Evolutionary conservation across 1,140 invertebrate genomes (phyloP), one percentile per base, ranked within the genome.

Genomic region (Pteromalus puparum): DNA sequence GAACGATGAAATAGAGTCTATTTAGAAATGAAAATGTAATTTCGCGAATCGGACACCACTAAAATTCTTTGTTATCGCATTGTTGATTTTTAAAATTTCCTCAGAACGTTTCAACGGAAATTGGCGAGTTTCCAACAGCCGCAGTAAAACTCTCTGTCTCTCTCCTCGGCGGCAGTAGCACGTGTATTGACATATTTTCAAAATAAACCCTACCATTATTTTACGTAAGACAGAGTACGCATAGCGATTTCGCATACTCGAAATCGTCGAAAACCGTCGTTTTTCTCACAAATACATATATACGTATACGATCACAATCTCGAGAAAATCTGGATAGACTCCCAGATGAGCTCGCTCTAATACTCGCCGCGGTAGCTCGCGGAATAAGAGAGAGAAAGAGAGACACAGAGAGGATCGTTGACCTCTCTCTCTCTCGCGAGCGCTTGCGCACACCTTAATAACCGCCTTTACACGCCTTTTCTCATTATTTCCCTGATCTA

Each of bases 401-500:
- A 42, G 38, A 42, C 5, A 18, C 1, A 26, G 28, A 21, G 70
- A 67, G 77, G 68, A 73, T 80, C 77, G 75, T 84, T 84, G 83
- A 80, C 77, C 83, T 34, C 30, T 34, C 30, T 34, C 30, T 34
- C 30, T 34, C 30, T 67, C 78, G 30, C 28, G 67, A 79, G 34
- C 53, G 53, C 53, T 68, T 15, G 76, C 68, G 24, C 68, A 15
- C 30, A 79, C 38, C 42, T 78, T 78, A 72, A 83, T 83, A 53
- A 72, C 38, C 34, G 30, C 82, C 67, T 38, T 42, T 76, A 68
- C 38, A 73, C 53, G 75, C 65, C 76, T 84, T 77, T 83, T 83
- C 61, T 83, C 73, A 74, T 74, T 82, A 82, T 61, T 82, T 82
- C 73, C 53, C 67, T 34, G 70, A 28, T 74, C 70, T 74, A 74